These are phyloP conservation scores for Uria aalge DNA, from an alignment of 2,113 vertebrate species.

Conservation along the genomic window DNA sequence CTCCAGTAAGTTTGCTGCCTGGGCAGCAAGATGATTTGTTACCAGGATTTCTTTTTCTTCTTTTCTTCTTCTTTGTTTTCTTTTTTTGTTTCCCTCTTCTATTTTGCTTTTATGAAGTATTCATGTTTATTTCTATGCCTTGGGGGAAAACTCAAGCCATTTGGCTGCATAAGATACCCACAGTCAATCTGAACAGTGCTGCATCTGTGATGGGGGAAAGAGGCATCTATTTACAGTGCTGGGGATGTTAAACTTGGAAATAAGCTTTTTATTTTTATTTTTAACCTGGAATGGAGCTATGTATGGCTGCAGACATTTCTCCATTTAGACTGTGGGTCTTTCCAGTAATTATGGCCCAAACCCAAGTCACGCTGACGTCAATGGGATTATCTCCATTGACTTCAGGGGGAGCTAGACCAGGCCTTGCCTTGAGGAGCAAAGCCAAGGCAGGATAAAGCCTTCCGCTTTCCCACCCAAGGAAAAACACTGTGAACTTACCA, in stretches of 20 bases:
- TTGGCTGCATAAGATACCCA: neutral
- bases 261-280: slow-evolving; percentile 7
- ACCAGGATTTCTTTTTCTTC: neutral
- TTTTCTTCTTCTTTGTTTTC: neutral
- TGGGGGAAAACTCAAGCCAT: neutral
- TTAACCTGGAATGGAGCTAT: slow-evolving; percentile 35
- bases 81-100: neutral
- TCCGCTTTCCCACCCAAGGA: neutral
- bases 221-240: slow-evolving; percentile 6
- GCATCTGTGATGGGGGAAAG: neutral
- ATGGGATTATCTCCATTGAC: slow-evolving; percentile 9
- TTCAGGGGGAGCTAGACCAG: neutral
- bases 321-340: neutral
- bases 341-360: slow-evolving; percentile 47
- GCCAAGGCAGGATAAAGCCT: neutral
- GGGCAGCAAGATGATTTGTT: neutral
- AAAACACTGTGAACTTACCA: neutral
- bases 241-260: slow-evolving; percentile 18
- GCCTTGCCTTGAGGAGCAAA: neutral
- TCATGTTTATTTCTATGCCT: neutral
- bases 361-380: slow-evolving; percentile 22
- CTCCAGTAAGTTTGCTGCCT: neutral
- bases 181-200: neutral
- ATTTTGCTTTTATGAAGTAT: neutral
- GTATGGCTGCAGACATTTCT: slow-evolving; percentile 31